Evolutionary conservation across 2,888 invertebrate genomes (phyloP), one percentile per base, ranked within the genome.

Genomic region (Petrolisthes cinctipes): DNA sequence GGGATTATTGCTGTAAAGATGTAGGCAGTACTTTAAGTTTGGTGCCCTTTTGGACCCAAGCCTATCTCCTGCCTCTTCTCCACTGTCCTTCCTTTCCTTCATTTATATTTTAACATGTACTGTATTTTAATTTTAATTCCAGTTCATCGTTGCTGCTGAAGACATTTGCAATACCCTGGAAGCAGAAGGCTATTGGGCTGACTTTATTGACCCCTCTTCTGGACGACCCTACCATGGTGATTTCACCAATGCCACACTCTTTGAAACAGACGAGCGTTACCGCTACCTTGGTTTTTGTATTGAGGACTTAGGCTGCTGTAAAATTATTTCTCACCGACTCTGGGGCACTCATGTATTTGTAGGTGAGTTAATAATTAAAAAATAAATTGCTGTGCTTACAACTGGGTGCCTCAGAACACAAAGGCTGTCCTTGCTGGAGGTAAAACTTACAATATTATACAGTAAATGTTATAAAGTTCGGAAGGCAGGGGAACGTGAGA

Each of bases 131-230:
- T 6, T 76, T 66, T 68, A 11, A 11, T 76, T 66, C 68, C 92
- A 97, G 96, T 97, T 97, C 93, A 94, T 97, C 81, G 93, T 95
- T 89, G 95, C 96, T 75, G 97, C 97, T 3, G 95, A 95, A 91
- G 95, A 95, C 91, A 95, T 97, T 86, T 96, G 97, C 92, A 93
- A 94, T 84, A 95, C 95, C 87, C 92, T 97, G 68, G 94, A 95
- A 89, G 93, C 94, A 88, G 94, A 94, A 85, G 96, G 97, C 14
- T 97, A 95, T 92, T 97, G 97, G 97, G 96, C 97, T 0, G 97
- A 98, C 92, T 97, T 97, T 92, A 95, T 97, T 91, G 97, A 97
- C 93, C 97, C 97, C 0, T 95, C 96, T 90, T 96, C 96, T 89
- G 97, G 97, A 0, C 94, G 95, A 91, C 97, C 97, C 82, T 96